phyloP scores from a whole-genome alignment of 2,797 vertebrate species.

The Myripristis jacobus region DNA sequence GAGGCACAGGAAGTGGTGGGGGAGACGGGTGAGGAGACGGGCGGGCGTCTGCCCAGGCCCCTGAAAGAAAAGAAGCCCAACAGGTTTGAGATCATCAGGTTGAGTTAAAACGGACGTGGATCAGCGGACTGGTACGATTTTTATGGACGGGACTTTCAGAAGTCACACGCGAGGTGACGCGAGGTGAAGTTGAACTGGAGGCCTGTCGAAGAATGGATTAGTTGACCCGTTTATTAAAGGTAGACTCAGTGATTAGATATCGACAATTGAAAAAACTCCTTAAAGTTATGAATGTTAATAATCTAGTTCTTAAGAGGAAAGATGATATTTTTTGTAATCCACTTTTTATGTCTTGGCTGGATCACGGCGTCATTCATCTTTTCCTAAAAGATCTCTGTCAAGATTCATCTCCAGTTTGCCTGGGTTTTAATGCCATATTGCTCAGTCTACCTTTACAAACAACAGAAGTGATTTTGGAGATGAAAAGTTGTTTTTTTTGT shows the following conservation, averaged over 20 bases:
- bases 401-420: not conserved
- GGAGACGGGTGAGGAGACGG: conserved; percentile 82
- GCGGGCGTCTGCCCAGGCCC: conserved; percentile 63
- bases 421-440: conserved; percentile 10
- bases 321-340: not conserved
- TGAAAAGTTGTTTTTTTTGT: conserved; percentile 18
- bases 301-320: not conserved
- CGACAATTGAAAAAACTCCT: not conserved
- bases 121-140: conserved; percentile 9
- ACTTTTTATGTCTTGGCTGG: conserved; percentile 1
- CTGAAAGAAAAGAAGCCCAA: conserved; percentile 68
- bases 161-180: not conserved
- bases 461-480: conserved; percentile 1
- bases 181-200: conserved; percentile 1
- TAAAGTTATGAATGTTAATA: not conserved
- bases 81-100: conserved; percentile 79
- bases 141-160: not conserved
- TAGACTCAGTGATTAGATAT: conserved; percentile 36
- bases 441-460: conserved; percentile 33
- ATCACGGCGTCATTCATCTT: not conserved
- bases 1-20: conserved; percentile 79
- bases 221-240: conserved; percentile 20
- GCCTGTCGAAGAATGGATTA: conserved; percentile 25
- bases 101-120: conserved; percentile 70
- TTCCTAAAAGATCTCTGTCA: not conserved